Base-by-base conservation (phyloP, 1,140 invertebrate genomes). In the Papilio aristodemus region DNA sequence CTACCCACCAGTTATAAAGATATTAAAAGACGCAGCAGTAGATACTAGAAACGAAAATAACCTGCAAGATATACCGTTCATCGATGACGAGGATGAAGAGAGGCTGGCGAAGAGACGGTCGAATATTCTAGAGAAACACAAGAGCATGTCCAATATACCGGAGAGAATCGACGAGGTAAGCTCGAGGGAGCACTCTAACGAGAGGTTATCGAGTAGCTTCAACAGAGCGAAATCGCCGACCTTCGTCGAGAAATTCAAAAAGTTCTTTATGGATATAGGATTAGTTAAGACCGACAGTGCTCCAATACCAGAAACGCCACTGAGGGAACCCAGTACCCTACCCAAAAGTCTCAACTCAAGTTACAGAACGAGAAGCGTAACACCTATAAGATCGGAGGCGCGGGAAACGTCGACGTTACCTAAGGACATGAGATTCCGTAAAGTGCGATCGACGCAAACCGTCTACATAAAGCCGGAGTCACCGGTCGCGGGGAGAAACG, bases 1-100 rank as follows among this genome's bases (percentile, higher is more conserved):
- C n/a, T 62, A 73, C 41, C 41, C 74, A 32, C 81, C 79, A 1
- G 70, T 70, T 43, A 73, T 79, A 0, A 85, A 85, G 59, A 81
- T 83, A 58, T 63, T 84, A 8, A 90, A 87, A 74, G 89, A 91
- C 71, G 89, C 86, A 0, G 78, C 86, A 0, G 89, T 91, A 0
- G 89, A 90, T 58, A 91, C 89, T 0, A 78, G 89, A 73, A 91
- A 91, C 64, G 86, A 91, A 13, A 86, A 91, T 19, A 91, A 90
- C 38, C 75, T 88, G 4, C 89, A 91, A 76, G 89, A 91, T 10
- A 90, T 91, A 80, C 89, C 89, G 0, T 91, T 90, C 57, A 91
- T 91, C 66, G 89, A 91, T 46, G 89, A 91, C 19, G 89, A 91
- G 0, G 89, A 91, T 4, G 81, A 88, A 3, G 81, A 86, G 0